Evolutionary conservation across 2,888 invertebrate species (phyloP).

Genomic region (Drosophila rubida): DNA sequence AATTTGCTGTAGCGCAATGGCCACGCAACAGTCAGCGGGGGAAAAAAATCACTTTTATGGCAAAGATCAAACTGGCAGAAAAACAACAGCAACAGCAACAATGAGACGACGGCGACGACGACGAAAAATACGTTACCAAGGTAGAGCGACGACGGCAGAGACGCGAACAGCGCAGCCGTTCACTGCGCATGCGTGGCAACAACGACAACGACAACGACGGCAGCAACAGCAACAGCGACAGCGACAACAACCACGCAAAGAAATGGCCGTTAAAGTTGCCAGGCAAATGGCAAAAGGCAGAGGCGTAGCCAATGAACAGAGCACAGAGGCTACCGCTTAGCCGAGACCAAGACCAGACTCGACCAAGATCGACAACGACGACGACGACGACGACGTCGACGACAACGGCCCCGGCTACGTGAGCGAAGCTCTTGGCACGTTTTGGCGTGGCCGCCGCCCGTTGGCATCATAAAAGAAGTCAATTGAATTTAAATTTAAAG

Average conservation of each 20-base stretch:
- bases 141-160: constrained; percentile 58
- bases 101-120: constrained; percentile 34
- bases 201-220: constrained; percentile 34
- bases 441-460: constrained; percentile 75
- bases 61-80: constrained; percentile 76
- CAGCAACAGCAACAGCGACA: constrained; percentile 22
- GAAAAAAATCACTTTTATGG: constrained; percentile 78
- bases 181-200: constrained; percentile 63
- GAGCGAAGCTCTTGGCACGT: constrained; percentile 72
- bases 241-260: constrained; percentile 47
- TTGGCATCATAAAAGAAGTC: constrained; percentile 80
- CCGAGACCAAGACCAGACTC: constrained; percentile 23
- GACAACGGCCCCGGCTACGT: constrained; percentile 54
- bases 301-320: constrained; percentile 67
- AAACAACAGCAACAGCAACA: constrained; percentile 46
- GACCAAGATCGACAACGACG: constrained; percentile 29
- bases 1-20: constrained; percentile 72
- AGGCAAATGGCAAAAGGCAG: constrained; percentile 75
- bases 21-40: constrained; percentile 64
- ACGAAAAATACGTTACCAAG: constrained; percentile 75
- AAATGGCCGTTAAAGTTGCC: constrained; percentile 78
- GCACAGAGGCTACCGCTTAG: constrained; percentile 53
- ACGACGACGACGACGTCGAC: constrained; percentile 31
- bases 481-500: constrained; percentile 81
- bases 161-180: constrained; percentile 41